These are phyloP conservation scores for Oncorhynchus gorbuscha DNA, from an alignment of 2,113 vertebrate genomes.

Conservation along the genomic window DNA sequence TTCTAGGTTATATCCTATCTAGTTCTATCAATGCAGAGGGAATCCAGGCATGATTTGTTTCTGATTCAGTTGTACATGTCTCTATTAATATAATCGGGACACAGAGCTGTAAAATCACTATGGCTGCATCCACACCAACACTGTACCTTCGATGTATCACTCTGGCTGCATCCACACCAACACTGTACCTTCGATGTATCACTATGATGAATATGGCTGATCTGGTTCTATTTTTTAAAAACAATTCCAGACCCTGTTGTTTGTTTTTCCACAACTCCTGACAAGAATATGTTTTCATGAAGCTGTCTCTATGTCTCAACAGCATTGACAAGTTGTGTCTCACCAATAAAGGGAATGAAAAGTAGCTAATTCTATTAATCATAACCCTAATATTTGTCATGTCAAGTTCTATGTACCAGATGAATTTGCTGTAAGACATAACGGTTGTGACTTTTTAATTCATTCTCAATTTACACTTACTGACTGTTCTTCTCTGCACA, in stretches of 20 bases:
- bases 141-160: conserved; percentile 3
- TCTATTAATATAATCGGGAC: conserved; percentile 4
- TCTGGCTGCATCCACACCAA: not conserved
- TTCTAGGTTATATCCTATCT: too few relatives aligned
- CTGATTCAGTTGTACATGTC: conserved; percentile 10
- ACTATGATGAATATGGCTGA: not conserved
- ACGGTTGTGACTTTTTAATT: not conserved
- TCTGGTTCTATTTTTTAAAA: not conserved
- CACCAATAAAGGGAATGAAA: conserved; percentile 42
- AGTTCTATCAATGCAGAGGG: too few relatives aligned
- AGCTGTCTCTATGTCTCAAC: conserved; percentile 11
- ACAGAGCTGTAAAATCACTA: not conserved
- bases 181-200: conserved; percentile 11
- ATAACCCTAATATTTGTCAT: too few relatives aligned
- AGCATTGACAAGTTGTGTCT: conserved; percentile 4
- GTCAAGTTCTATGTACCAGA: too few relatives aligned
- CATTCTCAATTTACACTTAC: not conserved
- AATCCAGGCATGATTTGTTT: not conserved
- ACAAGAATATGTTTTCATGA: conserved; percentile 13
- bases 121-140: not conserved
- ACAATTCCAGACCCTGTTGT: not conserved
- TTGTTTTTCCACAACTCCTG: conserved; percentile 7
- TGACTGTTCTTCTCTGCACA: not conserved
- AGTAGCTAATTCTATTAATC: not conserved
- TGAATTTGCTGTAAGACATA: too few relatives aligned